Conservation (phyloP, 2,113 vertebrate genomes). For the Pygoscelis antarcticus region DNA sequence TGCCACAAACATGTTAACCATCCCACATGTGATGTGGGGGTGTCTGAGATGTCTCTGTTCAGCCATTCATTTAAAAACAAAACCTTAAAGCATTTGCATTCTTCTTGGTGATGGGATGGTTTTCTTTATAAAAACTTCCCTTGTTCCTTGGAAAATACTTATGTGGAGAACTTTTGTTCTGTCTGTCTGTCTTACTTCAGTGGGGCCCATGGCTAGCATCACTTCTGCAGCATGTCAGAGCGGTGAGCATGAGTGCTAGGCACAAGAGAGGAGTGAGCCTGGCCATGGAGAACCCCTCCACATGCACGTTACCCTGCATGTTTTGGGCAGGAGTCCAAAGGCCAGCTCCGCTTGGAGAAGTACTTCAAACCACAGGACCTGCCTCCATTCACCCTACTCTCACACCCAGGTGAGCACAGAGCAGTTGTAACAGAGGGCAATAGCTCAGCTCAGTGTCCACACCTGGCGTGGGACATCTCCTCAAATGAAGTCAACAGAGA, state of each 20-base stretch:
- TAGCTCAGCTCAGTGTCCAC: neutral
- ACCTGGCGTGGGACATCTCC: neutral
- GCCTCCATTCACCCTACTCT: neutral
- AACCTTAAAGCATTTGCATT: neutral
- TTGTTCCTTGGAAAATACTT: neutral
- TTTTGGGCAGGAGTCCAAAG: neutral
- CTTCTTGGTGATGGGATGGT: neutral
- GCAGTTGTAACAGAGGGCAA: neutral
- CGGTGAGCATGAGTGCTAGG: fast-evolving
- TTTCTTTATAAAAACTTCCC: neutral
- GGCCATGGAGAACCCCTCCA: neutral
- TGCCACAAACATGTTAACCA: neutral
- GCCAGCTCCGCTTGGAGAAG: neutral
- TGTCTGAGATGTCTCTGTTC: neutral
- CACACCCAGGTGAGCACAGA: neutral
- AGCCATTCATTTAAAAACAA: neutral
- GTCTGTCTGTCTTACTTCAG: neutral
- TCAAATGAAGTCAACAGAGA: neutral
- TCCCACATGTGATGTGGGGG: fast-evolving
- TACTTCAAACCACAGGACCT: neutral
- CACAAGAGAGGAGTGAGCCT: neutral
- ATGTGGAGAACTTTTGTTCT: neutral
- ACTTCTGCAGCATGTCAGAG: neutral
- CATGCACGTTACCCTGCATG: fast-evolving
- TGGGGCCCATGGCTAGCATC: neutral